Conservation (phyloP, 2,113 vertebrate genomes). For the Campylomormyrus numenius region DNA sequence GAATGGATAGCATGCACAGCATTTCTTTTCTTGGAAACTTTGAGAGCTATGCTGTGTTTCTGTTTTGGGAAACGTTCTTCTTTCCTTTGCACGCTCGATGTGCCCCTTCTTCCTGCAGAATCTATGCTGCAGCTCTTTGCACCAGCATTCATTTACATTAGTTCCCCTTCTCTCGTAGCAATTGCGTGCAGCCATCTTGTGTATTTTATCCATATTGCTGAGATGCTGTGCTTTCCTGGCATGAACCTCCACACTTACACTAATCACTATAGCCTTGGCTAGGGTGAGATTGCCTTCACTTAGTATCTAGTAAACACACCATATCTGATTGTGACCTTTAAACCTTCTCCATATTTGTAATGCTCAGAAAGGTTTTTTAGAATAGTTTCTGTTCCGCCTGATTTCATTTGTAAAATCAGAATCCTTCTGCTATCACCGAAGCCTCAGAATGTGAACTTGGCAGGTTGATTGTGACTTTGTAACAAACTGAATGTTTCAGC, state of each 20-base stretch:
- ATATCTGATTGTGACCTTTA: not conserved
- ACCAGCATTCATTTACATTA: not conserved
- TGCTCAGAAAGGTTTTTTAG: not conserved
- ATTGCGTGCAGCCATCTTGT: not conserved
- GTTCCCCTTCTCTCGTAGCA: not conserved
- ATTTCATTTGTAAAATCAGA: not conserved
- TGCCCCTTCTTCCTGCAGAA: not conserved
- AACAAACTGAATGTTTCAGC: not conserved
- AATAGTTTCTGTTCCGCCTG: not conserved
- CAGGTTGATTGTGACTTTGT: not conserved
- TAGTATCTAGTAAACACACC: not conserved
- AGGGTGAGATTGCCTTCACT: not conserved
- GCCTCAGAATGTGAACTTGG: not conserved
- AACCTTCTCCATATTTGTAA: not conserved
- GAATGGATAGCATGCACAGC: not conserved
- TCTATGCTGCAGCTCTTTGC: not conserved
- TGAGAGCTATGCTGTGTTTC: not conserved
- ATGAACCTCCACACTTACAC: not conserved
- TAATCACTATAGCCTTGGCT: not conserved
- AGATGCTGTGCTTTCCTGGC: not conserved
- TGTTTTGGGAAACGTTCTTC: not conserved
- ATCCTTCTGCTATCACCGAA: not conserved
- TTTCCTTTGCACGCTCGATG: not conserved
- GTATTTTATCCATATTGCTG: not conserved
- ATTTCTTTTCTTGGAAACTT: not conserved